Evolutionary conservation across 1,140 invertebrate species (phyloP), one percentile per base, ranked within the genome.

Genomic region (Metaphire vulgaris): DNA sequence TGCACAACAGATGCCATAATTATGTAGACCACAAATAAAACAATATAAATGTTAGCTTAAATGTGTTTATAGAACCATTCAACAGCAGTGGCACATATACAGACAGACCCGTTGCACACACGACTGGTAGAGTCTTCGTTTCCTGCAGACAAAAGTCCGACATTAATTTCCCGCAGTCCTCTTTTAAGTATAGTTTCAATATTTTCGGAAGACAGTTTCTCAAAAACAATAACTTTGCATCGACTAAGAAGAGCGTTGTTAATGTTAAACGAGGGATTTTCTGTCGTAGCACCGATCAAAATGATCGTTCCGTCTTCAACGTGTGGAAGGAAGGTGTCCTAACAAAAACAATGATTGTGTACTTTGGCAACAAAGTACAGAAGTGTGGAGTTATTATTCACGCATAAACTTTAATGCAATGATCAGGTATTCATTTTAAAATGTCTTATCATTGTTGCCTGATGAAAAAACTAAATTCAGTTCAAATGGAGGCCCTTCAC

Each of bases 211-310:
- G 86, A 82, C 33, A 94, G 85, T 85, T 93, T 93, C 75, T 93
- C 89, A 75, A 94, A 83, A 21, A 92, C 89, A 79, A 93, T 88
- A 1, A 94, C 92, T 66, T 81, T 75, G 79, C 85, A 85, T 33
- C 93, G 86, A 86, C 92, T 93, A 0, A 95, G 84, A 2, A 95
- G 84, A 0, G 93, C 92, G 77, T 89, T 90, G 83, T 94, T 94
- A 33, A 94, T 88, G 82, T 90, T 90, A 83, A 93, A 94, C 0
- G 92, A 93, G 66, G 93, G 93, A 86, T 94, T 95, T 85, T 95
- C 92, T 72, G 93, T 95, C 0, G 93, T 95, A 0, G 93, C 93
- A 56, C 93, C 93, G 76, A 95, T 90, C 69, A 95, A 83, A 33
- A 88, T 91, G n/a, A 95, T 90, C 6, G 89, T 91, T 0, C 93